phyloP scores from a whole-genome alignment of 2,797 vertebrate genomes.

The Rachycentron canadum region DNA sequence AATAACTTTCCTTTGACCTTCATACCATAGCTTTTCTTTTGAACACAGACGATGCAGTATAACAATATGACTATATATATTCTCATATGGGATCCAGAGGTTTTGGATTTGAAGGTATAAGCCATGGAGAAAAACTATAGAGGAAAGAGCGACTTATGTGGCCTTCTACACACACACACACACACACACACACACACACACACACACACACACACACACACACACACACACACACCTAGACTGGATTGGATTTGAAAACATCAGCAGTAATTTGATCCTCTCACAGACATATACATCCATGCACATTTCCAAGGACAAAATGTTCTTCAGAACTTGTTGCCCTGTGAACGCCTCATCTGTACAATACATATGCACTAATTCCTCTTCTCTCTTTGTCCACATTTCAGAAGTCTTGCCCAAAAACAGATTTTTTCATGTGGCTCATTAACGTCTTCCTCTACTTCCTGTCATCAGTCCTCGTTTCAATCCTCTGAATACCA shows the following conservation, averaged over 20 bases:
- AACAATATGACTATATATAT: not conserved
- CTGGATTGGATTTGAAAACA: conserved; percentile 35
- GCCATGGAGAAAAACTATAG: not conserved
- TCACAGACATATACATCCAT: not conserved
- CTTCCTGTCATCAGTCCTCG: not conserved
- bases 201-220: not conserved
- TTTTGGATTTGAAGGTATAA: conserved; percentile 7
- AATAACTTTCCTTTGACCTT: not conserved
- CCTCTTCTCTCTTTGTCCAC: not conserved
- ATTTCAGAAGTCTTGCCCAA: too few species aligned
- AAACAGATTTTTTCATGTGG: not conserved
- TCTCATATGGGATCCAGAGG: conserved; percentile 11
- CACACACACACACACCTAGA: conserved; percentile 23
- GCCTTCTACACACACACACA: not conserved
- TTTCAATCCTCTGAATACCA: conserved; percentile 3
- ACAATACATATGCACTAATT: not conserved
- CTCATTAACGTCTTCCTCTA: not conserved
- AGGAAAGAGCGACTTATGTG: not conserved
- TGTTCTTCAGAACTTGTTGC: conserved; percentile 4
- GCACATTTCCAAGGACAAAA: conserved; percentile 14
- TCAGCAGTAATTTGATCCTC: conserved; percentile 1
- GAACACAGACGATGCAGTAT: not conserved
- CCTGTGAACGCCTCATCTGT: not conserved
- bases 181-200: conserved; percentile 16
- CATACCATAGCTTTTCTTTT: too few species aligned